Evolutionary conservation across 2,888 invertebrate species (phyloP).

Genomic region (Chrysolina americana): DNA sequence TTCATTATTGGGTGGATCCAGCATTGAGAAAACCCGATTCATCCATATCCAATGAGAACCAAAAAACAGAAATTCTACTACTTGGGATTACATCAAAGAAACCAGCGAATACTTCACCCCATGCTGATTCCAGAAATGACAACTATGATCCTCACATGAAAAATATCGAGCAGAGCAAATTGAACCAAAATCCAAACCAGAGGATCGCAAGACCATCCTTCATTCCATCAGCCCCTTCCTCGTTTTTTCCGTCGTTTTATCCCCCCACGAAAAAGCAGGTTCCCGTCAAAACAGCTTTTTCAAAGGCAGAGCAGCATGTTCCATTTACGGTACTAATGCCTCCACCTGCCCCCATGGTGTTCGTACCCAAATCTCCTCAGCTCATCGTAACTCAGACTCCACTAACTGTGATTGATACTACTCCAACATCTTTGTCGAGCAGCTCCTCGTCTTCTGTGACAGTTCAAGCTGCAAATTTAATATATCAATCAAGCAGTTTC

Average conservation of each 20-base stretch:
- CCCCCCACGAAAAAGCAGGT: conserved; percentile 60
- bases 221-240: conserved; percentile 68
- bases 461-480: conserved; percentile 76
- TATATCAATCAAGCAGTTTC: conserved; percentile 76
- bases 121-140: conserved; percentile 66
- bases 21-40: conserved; percentile 74
- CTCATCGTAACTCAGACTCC: conserved; percentile 42
- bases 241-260: conserved; percentile 55
- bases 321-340: conserved; percentile 81
- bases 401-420: not conserved
- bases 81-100: conserved; percentile 80
- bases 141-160: conserved; percentile 69
- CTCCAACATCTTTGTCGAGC: conserved; percentile 36
- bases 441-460: conserved; percentile 68
- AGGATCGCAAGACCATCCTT: conserved; percentile 64
- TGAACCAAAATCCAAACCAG: conserved; percentile 64
- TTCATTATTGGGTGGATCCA: conserved; percentile 86
- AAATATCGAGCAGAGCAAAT: conserved; percentile 71
- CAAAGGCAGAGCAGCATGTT: conserved; percentile 70
- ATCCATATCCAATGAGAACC: conserved; percentile 68
- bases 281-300: conserved; percentile 52
- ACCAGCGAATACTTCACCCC: conserved; percentile 70
- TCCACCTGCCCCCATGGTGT: conserved; percentile 71
- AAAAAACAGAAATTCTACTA: conserved; percentile 79
- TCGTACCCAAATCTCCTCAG: conserved; percentile 34